phyloP scores from a whole-genome alignment of 2,797 vertebrate genomes.

The Rhincodon typus region DNA sequence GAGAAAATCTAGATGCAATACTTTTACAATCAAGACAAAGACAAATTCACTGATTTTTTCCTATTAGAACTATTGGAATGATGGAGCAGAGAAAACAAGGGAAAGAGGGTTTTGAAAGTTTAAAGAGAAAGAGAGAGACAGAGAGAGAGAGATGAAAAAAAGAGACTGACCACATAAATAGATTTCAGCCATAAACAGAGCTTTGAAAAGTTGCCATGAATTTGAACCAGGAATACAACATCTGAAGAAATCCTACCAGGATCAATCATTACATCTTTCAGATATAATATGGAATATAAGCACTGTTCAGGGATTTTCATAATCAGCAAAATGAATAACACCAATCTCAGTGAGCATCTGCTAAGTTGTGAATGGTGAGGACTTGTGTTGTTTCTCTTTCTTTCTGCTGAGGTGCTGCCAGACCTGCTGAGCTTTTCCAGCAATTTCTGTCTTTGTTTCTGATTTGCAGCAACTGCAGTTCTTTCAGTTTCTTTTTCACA shows the following conservation, averaged over 20 bases:
- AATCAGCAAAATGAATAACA: slow-evolving; percentile 7
- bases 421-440: no score
- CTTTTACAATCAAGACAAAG: neutral
- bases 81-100: no score
- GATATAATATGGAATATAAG: neutral
- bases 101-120: no score
- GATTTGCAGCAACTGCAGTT: no score
- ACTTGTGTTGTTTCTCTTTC: no score
- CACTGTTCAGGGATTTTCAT: neutral
- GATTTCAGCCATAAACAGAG: neutral
- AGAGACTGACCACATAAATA: neutral
- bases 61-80: neutral
- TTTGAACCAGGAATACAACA: slow-evolving; percentile 3
- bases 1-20: neutral
- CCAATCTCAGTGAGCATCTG: neutral
- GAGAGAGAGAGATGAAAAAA: no score
- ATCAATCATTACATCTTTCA: neutral
- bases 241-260: neutral
- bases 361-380: neutral
- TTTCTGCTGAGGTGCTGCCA: neutral
- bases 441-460: no score
- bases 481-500: no score
- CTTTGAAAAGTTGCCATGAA: neutral
- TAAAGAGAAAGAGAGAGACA: neutral
- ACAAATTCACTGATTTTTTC: neutral